Evolutionary conservation across 2,888 invertebrate species (phyloP), one percentile per base, ranked within the genome.

Genomic region (Lasioglossum pauxillum): DNA sequence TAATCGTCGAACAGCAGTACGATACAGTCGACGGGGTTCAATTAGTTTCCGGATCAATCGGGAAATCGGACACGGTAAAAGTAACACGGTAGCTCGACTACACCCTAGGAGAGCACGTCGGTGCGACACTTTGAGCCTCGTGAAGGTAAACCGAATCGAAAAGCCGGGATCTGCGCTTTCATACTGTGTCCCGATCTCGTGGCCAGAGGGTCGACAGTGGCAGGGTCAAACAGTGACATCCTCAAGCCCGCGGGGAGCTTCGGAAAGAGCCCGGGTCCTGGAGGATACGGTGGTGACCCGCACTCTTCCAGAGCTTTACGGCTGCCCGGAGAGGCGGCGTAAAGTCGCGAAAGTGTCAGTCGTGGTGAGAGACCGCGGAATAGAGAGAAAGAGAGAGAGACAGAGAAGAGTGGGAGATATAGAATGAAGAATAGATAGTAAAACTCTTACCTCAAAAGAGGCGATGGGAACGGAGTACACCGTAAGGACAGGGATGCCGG

Each of bases 401-500:
- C 2, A 60, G 57, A 27, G 57, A 27, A 23, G 23, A 7, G 2
- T 14, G 16, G 14, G 64, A 64, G 64, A 16, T 5, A 16, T 12
- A 27, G 16, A 16, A 5, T 16, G 60, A 35, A 19, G 8, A 41
- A 27, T 4, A 27, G 31, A 16, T 5, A 7, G 31, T 19, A n/a
- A 3, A 46, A 10, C 38, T 35, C 91, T 90, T 91, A 90, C 91
- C 90, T 90, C 90, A 90, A 78, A 67, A 71, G 86, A 86, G 89
- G 85, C 83, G 84, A 80, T 67, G 60, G 60, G 83, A 78, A 90
- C 83, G 78, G 82, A 82, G 80, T 79, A 74, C 82, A 71, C 88
- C 78, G 64, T 75, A 86, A 86, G 83, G 78, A 90, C 88, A 83
- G 89, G 84, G 90, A 90, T 89, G 88, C 90, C 87, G 91, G 90